Percentiles rank a stretch among this genome's conserved stretches.
phyloP scores from a whole-genome alignment of 2,797 vertebrate genomes.

The Austrolebias charrua region DNA sequence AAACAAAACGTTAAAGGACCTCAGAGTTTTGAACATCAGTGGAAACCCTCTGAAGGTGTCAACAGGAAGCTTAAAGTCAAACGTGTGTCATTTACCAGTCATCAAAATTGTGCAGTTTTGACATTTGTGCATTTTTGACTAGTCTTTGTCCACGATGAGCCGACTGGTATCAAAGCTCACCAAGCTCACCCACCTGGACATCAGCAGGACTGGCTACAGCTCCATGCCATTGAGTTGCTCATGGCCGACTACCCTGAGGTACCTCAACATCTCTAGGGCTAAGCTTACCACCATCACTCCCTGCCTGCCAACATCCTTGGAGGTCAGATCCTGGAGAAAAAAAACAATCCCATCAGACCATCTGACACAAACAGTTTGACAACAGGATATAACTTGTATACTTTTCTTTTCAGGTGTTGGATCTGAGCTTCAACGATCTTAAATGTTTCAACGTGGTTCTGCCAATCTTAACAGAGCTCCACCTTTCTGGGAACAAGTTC shows the following conservation, averaged over 20 bases:
- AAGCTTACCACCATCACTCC: constrained; percentile 38
- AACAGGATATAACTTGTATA: background rate
- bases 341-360: background rate
- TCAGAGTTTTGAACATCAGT: constrained; percentile 64
- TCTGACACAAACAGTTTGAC: background rate
- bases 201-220: constrained; percentile 56
- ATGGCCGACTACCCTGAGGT: constrained; percentile 57
- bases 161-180: constrained; percentile 33
- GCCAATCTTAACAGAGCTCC: constrained; percentile 57
- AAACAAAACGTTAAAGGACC: constrained; percentile 12
- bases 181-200: constrained; percentile 65
- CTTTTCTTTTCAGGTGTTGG: constrained; percentile 49
- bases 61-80: background rate
- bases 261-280: constrained; percentile 63
- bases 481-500: constrained; percentile 67
- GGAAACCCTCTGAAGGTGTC: constrained; percentile 62
- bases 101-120: background rate
- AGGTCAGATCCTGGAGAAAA: constrained; percentile 31
- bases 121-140: background rate
- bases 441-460: constrained; percentile 25
- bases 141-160: constrained; percentile 55
- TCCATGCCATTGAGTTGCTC: constrained; percentile 58
- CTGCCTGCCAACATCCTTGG: constrained; percentile 54
- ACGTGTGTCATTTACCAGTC: fast-evolving
- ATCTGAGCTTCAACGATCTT: constrained; percentile 61